Conservation (phyloP, 2,888 invertebrate species). For the Scrobipalpa costella region DNA sequence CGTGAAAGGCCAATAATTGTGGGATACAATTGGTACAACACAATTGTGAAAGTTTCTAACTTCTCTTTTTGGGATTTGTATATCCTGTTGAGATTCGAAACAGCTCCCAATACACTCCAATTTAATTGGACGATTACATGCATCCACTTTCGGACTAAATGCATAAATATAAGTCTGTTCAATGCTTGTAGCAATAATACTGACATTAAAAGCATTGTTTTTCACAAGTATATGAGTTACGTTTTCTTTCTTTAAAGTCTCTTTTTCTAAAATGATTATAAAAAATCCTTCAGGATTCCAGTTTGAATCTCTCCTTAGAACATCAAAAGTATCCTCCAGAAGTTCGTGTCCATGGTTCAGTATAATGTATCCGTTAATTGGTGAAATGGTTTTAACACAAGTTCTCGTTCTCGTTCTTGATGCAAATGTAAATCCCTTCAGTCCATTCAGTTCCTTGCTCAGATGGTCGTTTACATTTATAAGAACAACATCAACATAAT, state of each 20-base stretch:
- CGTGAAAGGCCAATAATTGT: constrained; percentile 17
- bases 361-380: not conserved
- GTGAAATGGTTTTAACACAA: not conserved
- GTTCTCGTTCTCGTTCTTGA: not conserved
- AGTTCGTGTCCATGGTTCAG: not conserved
- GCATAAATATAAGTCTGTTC: not conserved
- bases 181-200: not conserved
- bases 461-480: not conserved
- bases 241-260: not conserved
- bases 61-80: not conserved
- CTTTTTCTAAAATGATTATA: not conserved
- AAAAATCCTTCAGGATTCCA: constrained; percentile 5
- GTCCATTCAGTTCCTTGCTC: not conserved
- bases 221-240: not conserved
- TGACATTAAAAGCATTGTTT: not conserved
- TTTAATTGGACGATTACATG: not conserved
- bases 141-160: not conserved
- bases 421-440: not conserved
- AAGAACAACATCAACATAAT: constrained; percentile 3
- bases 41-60: not conserved
- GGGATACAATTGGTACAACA: not conserved
- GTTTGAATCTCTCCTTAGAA: not conserved
- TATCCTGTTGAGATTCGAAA: not conserved
- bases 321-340: constrained; percentile 1
- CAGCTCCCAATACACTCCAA: not conserved